These are phyloP conservation scores for Stenolophus ochropezus DNA, from an alignment of 2,888 invertebrate species.

Conservation along the genomic window DNA sequence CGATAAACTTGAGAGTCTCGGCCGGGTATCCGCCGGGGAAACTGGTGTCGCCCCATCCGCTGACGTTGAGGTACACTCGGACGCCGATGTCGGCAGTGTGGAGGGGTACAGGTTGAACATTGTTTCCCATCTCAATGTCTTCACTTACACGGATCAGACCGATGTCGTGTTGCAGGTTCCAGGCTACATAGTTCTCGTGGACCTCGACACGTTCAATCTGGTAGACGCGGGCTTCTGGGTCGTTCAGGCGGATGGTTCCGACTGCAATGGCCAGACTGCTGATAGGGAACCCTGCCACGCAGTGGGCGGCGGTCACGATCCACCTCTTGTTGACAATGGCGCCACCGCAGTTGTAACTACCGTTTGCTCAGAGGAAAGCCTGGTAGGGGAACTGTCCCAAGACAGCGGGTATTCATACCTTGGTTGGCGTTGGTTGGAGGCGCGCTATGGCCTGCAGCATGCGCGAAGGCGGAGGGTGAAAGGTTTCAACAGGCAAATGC, in stretches of 20 bases:
- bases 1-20: conserved; percentile 75
- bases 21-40: conserved; percentile 77
- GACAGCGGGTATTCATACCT: too few relatives aligned
- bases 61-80: conserved; percentile 70
- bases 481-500: too few relatives aligned
- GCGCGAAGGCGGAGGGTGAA: too few relatives aligned
- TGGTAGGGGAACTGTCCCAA: too few relatives aligned
- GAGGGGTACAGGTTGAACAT: conserved; percentile 64
- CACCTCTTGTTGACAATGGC: conserved; percentile 72
- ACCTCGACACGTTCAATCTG: conserved; percentile 69
- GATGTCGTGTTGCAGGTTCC: conserved; percentile 72
- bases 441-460: too few relatives aligned
- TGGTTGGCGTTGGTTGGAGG: too few relatives aligned
- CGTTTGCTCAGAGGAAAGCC: conserved; percentile 69
- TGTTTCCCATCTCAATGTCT: conserved; percentile 60
- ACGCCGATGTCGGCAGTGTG: conserved; percentile 69
- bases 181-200: conserved; percentile 71
- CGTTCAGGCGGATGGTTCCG: conserved; percentile 72
- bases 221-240: conserved; percentile 71
- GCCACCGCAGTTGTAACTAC: conserved; percentile 73
- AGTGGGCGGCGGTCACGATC: conserved; percentile 75
- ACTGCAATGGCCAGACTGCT: conserved; percentile 70
- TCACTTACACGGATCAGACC: conserved; percentile 71
- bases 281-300: conserved; percentile 70
- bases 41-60: conserved; percentile 74